Conservation (phyloP, 2,797 vertebrate genomes). For the Epinephelus coioides region DNA sequence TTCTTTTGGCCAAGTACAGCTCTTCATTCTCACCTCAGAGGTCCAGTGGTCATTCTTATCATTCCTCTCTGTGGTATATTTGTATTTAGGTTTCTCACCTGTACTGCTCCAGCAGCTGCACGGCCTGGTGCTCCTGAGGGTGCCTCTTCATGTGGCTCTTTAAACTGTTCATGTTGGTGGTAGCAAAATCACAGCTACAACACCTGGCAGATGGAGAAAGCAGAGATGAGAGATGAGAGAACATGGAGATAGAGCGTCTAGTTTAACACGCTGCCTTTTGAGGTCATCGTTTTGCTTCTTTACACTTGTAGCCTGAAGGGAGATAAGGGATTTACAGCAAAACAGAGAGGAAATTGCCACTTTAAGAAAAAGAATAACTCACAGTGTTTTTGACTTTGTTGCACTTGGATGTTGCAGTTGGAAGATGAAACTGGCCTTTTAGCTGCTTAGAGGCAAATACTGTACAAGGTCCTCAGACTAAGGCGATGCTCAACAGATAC, state of each 20-base stretch:
- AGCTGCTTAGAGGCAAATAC: slow-evolving; percentile 51
- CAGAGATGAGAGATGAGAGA: background rate
- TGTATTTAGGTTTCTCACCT: slow-evolving; percentile 78
- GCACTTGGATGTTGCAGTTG: slow-evolving; percentile 41
- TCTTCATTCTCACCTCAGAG: background rate
- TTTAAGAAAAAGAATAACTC: slow-evolving; percentile 44
- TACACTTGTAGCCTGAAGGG: slow-evolving; percentile 39
- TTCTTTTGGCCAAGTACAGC: background rate
- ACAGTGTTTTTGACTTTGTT: slow-evolving; percentile 18
- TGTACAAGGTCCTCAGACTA: slow-evolving; percentile 30
- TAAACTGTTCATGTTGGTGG: slow-evolving; percentile 92
- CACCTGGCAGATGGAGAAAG: slow-evolving; percentile 76
- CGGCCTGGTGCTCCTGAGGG: slow-evolving; percentile 91
- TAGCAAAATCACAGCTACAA: slow-evolving; percentile 91
- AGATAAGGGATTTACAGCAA: slow-evolving; percentile 51
- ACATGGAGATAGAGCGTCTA: slow-evolving; percentile 6
- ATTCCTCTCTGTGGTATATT: background rate
- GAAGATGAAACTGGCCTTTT: slow-evolving; percentile 51
- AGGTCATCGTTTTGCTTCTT: slow-evolving; percentile 36
- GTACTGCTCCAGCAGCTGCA: slow-evolving; percentile 92
- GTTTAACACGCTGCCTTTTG: slow-evolving; percentile 39
- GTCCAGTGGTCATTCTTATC: background rate
- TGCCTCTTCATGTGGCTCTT: slow-evolving; percentile 93
- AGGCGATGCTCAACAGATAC: slow-evolving; percentile 6
- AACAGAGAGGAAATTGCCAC: slow-evolving; percentile 45